Evolutionary conservation across 2,797 vertebrate genomes (phyloP).

Genomic region (Philypnodon macrostomus): DNA sequence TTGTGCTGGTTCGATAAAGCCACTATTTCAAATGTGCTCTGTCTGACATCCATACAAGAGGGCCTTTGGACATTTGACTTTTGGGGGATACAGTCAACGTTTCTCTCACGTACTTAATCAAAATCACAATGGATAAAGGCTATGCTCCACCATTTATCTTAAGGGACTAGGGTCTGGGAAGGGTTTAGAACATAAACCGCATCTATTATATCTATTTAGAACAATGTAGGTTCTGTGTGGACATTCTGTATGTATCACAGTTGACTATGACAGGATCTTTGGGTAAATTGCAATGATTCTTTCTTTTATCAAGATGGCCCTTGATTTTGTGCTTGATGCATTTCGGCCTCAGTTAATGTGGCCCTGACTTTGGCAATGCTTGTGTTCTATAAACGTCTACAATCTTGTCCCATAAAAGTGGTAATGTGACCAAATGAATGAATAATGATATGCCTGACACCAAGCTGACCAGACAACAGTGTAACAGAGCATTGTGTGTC

Average conservation of each 20-base stretch:
- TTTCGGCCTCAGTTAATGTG: too few species aligned
- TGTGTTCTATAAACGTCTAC: too few species aligned
- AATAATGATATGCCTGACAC: not conserved
- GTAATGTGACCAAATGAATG: not conserved
- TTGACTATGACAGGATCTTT: too few species aligned
- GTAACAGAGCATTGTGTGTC: not conserved
- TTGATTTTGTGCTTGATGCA: too few species aligned
- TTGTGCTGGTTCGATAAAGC: slow-evolving; percentile 45
- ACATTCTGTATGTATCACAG: too few species aligned
- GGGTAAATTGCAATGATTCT: not conserved
- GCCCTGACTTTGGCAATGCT: too few species aligned
- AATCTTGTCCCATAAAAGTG: too few species aligned
- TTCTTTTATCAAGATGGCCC: too few species aligned
- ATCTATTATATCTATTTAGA: too few species aligned
- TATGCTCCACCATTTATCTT: slow-evolving; percentile 62
- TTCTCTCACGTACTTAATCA: slow-evolving; percentile 60
- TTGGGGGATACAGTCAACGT: slow-evolving; percentile 29
- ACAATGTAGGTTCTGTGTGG: slow-evolving; percentile 15
- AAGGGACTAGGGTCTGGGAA: slow-evolving; percentile 52
- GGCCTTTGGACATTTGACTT: slow-evolving; percentile 29
- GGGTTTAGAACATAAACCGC: slow-evolving; percentile 42
- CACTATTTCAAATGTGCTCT: not conserved
- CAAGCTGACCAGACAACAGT: not conserved
- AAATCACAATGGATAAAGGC: slow-evolving; percentile 38
- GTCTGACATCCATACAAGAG: slow-evolving; percentile 14